Conservation (phyloP, 2,888 invertebrate species). For the Lathronympha strigana region DNA sequence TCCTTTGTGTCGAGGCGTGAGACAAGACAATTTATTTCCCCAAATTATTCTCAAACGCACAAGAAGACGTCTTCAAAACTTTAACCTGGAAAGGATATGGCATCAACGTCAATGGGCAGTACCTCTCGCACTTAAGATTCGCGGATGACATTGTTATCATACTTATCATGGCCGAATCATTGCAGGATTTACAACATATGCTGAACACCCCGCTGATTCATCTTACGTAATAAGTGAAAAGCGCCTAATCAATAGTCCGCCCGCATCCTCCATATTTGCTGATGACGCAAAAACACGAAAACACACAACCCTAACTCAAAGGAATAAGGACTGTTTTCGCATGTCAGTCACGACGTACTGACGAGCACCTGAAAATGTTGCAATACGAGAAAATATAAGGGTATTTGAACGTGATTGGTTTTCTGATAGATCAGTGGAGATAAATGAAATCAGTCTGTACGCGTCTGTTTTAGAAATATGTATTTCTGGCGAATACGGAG, state of each 20-base stretch:
- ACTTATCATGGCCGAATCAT: no score
- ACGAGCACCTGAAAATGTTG: conserved; percentile 17
- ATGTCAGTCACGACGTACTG: conserved; percentile 1
- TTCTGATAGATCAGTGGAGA: conserved; percentile 18
- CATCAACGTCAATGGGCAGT: no score
- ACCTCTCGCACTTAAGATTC: no score
- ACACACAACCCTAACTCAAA: neutral
- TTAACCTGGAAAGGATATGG: no score
- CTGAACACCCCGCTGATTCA: no score
- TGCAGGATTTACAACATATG: no score
- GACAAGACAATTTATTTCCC: no score
- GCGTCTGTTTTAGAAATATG: neutral
- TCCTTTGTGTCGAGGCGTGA: no score
- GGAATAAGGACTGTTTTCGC: neutral
- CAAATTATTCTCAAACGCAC: no score
- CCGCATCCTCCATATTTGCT: conserved; percentile 25
- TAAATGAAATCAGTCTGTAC: conserved; percentile 25
- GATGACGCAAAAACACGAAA: conserved; percentile 12
- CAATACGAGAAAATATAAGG: conserved; percentile 15
- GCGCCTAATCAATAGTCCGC: conserved; percentile 21
- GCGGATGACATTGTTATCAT: no score
- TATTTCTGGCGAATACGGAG: neutral
- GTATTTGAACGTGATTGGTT: conserved; percentile 34
- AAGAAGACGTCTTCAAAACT: no score
- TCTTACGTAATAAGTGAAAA: no score